Percentiles rank a stretch among this genome's conserved stretches.
phyloP scores from a whole-genome alignment of 1,140 invertebrate genomes.

The Conus betulinus region DNA sequence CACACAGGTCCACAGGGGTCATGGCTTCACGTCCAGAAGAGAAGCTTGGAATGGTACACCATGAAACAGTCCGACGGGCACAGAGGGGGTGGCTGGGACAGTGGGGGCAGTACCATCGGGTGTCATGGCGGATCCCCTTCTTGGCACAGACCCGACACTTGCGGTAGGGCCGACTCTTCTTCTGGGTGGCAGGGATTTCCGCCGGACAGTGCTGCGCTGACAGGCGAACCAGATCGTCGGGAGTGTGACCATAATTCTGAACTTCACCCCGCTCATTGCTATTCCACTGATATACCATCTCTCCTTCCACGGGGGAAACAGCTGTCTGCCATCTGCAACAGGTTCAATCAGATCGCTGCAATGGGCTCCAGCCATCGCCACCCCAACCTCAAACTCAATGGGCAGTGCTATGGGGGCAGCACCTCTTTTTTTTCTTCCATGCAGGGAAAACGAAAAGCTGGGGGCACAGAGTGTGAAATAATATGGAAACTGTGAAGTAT shows the following conservation, averaged over 20 bases:
- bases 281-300: neutral
- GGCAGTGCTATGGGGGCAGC: neutral
- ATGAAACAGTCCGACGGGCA: conserved; percentile 14
- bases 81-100: conserved; percentile 13
- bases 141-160: conserved; percentile 13
- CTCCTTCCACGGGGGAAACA: neutral
- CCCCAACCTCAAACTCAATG: neutral
- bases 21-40: neutral
- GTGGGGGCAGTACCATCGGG: neutral
- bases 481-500: no score
- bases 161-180: neutral
- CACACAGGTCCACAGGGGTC: no score
- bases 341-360: neutral
- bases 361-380: neutral
- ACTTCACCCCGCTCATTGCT: neutral
- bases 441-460: no score
- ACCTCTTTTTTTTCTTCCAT: neutral
- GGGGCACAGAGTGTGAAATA: no score
- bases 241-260: neutral
- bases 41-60: neutral
- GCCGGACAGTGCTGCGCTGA: neutral
- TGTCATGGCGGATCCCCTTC: conserved; percentile 13
- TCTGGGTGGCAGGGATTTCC: conserved; percentile 1
- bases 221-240: neutral
- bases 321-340: conserved; percentile 13